These are phyloP conservation scores for Neodontobutis hainanensis DNA, from an alignment of 2,113 vertebrate species.

Conservation along the genomic window DNA sequence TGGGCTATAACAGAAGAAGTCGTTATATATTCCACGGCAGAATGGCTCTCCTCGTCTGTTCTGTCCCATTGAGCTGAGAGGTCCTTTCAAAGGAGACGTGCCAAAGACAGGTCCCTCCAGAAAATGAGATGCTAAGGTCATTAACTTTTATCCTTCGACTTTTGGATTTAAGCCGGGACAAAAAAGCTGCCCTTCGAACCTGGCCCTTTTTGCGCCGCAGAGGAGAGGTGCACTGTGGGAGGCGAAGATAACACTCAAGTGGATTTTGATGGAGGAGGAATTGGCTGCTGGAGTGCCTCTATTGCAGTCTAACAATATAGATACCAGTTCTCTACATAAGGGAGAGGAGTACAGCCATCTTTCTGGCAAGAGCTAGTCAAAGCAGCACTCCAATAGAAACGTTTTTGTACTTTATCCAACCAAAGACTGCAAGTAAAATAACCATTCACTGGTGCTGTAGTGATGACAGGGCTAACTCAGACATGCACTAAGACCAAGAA, in stretches of 20 bases:
- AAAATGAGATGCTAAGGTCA: slow-evolving; percentile 75
- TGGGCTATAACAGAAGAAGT: slow-evolving; percentile 69
- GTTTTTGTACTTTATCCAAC: background rate
- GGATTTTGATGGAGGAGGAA: slow-evolving; percentile 29
- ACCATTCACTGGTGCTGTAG: too few species aligned
- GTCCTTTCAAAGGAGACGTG: slow-evolving; percentile 60
- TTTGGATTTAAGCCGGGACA: slow-evolving; percentile 57
- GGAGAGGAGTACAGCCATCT: background rate
- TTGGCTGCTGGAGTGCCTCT: slow-evolving; percentile 5
- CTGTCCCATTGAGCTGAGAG: slow-evolving; percentile 60
- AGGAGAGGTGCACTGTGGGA: slow-evolving; percentile 8
- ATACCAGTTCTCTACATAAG: background rate
- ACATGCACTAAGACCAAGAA: too few species aligned
- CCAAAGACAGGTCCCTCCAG: slow-evolving; percentile 48
- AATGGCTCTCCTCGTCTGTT: slow-evolving; percentile 58
- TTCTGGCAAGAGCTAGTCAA: background rate
- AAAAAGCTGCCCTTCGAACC: slow-evolving; percentile 29
- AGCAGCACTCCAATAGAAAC: background rate
- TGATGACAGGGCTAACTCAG: too few species aligned
- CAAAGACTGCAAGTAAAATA: background rate
- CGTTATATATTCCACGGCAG: slow-evolving; percentile 71
- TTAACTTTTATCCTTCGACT: slow-evolving; percentile 76
- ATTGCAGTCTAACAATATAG: slow-evolving; percentile 5
- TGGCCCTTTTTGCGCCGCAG: background rate
- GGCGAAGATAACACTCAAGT: slow-evolving; percentile 21